Conservation (phyloP, 2,113 vertebrate species). For the Spilogale gracilis region DNA sequence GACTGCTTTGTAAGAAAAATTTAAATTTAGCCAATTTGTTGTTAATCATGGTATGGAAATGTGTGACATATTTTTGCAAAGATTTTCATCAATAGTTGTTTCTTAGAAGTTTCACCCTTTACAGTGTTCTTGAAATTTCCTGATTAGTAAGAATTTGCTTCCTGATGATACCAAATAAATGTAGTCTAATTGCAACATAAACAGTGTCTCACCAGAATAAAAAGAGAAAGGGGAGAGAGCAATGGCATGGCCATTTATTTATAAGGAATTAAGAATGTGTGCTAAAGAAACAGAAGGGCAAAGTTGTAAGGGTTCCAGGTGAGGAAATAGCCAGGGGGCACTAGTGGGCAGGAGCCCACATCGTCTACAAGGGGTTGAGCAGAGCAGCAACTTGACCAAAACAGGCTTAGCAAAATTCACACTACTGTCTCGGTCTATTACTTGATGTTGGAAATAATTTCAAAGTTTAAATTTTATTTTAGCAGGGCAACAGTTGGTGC, state of each 20-base stretch:
- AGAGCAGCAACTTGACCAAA: not conserved
- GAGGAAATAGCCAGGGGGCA: constrained; percentile 12
- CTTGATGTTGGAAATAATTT: not conserved
- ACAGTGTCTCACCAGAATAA: not conserved
- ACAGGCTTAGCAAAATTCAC: not conserved
- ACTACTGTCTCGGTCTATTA: not conserved
- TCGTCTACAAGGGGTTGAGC: fast-evolving
- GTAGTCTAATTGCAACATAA: constrained; percentile 2
- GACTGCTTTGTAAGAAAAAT: not conserved
- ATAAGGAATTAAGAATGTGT: not conserved
- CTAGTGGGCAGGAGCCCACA: not conserved
- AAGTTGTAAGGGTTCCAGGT: not conserved
- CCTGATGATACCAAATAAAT: not conserved
- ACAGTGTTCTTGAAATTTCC: not conserved
- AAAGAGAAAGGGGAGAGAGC: not conserved
- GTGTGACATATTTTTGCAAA: not conserved
- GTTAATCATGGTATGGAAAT: not conserved
- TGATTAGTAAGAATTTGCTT: not conserved
- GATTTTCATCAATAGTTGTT: not conserved
- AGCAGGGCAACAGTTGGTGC: not conserved
- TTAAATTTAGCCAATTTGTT: not conserved
- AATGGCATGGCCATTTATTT: not conserved
- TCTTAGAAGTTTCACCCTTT: not conserved
- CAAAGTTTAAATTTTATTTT: constrained; percentile 29
- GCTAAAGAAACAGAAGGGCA: not conserved